phyloP scores from a whole-genome alignment of 2,888 invertebrate species.

The Watsonalla cultraria region DNA sequence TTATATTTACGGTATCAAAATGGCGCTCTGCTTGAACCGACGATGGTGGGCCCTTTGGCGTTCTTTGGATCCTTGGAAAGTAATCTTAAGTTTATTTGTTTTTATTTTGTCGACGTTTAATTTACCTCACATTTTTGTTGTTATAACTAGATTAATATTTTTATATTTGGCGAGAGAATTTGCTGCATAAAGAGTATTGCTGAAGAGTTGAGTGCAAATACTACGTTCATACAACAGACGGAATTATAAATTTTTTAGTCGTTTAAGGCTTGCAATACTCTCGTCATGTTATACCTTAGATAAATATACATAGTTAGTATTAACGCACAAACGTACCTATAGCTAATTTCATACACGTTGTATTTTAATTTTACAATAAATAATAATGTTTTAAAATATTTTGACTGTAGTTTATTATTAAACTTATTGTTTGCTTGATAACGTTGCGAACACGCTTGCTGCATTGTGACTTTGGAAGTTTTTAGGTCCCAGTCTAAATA shows the following conservation, averaged over 20 bases:
- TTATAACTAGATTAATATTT: constrained; percentile 1
- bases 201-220: too few relatives aligned
- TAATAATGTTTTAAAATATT: not conserved
- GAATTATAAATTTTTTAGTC: not conserved
- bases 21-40: too few relatives aligned
- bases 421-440: constrained; percentile 4
- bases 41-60: too few relatives aligned
- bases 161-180: constrained; percentile 2
- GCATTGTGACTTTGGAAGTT: too few relatives aligned
- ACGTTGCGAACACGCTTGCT: too few relatives aligned
- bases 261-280: not conserved
- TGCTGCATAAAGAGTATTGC: too few relatives aligned
- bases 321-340: not conserved
- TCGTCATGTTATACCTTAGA: not conserved
- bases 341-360: constrained; percentile 6
- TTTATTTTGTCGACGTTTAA: not conserved
- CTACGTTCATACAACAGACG: too few relatives aligned
- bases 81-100: not conserved
- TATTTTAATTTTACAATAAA: constrained; percentile 3
- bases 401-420: constrained; percentile 1
- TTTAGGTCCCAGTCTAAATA: too few relatives aligned
- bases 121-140: not conserved
- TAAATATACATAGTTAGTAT: not conserved
- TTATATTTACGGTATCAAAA: too few relatives aligned
- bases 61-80: not conserved